phyloP scores from a whole-genome alignment of 2,113 vertebrate genomes.

The Ammospiza nelsoni region DNA sequence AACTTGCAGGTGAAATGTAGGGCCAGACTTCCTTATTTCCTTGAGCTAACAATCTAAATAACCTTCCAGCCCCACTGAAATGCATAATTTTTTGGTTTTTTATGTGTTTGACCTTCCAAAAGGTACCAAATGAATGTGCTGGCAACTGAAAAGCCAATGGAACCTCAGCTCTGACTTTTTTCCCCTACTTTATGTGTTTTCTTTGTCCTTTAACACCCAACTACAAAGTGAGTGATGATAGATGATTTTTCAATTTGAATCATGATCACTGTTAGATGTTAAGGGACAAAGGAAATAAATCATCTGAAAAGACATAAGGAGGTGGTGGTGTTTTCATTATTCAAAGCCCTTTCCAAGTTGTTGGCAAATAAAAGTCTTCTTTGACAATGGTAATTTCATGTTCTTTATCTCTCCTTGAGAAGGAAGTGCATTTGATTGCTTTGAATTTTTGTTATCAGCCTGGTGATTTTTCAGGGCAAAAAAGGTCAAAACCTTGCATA shows the following conservation, averaged over 20 bases:
- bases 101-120: not conserved
- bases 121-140: not conserved
- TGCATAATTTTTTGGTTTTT: no score
- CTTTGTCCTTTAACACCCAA: constrained; percentile 39
- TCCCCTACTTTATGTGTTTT: not conserved
- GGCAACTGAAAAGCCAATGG: not conserved
- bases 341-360: constrained; percentile 8
- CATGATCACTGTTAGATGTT: constrained; percentile 30
- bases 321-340: constrained; percentile 10
- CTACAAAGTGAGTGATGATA: constrained; percentile 44
- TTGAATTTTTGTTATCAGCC: not conserved
- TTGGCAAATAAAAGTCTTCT: constrained; percentile 24
- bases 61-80: not conserved
- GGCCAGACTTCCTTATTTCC: not conserved
- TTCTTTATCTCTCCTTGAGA: constrained; percentile 6
- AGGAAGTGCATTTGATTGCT: not conserved
- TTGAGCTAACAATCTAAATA: not conserved
- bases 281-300: constrained; percentile 61
- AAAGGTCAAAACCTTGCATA: not conserved
- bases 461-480: not conserved
- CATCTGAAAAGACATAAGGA: constrained; percentile 34
- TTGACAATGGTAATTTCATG: not conserved
- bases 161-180: not conserved
- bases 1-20: not conserved
- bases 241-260: constrained; percentile 58